Conservation (phyloP, 2,113 vertebrate genomes). For the Etia nguti region DNA sequence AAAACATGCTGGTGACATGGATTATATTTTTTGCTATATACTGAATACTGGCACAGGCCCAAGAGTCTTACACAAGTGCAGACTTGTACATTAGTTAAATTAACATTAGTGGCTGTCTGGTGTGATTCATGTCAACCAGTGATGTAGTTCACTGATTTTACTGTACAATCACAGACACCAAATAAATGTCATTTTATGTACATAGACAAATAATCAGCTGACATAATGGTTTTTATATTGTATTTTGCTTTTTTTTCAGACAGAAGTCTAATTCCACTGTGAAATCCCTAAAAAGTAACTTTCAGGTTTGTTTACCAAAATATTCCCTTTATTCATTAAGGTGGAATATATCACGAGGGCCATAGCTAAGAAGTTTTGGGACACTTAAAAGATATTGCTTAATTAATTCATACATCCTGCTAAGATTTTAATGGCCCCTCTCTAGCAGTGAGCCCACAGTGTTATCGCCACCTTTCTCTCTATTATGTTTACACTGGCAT, state of each 20-base stretch:
- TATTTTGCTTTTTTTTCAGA: background rate
- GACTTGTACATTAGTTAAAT: background rate
- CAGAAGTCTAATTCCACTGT: background rate
- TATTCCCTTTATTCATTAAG: constrained; percentile 61
- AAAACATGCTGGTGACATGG: background rate
- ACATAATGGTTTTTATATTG: background rate
- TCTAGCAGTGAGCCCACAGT: constrained; percentile 48
- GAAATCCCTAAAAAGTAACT: background rate
- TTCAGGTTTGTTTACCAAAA: constrained; percentile 7
- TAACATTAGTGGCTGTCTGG: background rate
- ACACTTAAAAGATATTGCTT: constrained; percentile 54
- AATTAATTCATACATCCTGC: constrained; percentile 65
- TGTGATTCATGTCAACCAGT: background rate
- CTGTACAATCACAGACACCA: background rate
- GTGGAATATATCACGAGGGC: constrained; percentile 35
- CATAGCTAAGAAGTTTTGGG: constrained; percentile 39
- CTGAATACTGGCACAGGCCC: background rate
- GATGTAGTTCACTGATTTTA: background rate
- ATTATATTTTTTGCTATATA: background rate
- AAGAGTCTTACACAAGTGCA: background rate
- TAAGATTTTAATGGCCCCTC: constrained; percentile 52
- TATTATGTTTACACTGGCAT: constrained; percentile 17
- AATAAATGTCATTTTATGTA: background rate
- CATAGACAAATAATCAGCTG: background rate
- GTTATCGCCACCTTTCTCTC: constrained; percentile 38